These are phyloP conservation scores for Urocyon cinereoargenteus DNA, from an alignment of 2,797 vertebrate genomes.

Conservation along the genomic window DNA sequence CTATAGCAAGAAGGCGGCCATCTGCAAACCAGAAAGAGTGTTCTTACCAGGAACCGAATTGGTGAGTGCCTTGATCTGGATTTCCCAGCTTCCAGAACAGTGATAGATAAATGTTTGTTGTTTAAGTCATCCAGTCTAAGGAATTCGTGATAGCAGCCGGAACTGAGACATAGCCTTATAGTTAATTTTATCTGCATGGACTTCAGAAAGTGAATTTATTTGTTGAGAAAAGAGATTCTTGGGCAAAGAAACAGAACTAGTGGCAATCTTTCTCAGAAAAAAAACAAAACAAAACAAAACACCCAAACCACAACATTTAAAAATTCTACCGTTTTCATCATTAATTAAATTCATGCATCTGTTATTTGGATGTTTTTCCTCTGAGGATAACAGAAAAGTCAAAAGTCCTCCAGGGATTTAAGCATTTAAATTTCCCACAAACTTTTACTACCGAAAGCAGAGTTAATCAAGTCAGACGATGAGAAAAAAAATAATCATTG, in stretches of 20 bases:
- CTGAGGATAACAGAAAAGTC: conserved; percentile 44
- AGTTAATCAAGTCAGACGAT: not conserved
- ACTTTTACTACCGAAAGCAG: conserved; percentile 21
- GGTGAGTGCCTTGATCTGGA: not conserved
- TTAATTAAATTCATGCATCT: conserved; percentile 50
- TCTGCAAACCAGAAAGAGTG: no score
- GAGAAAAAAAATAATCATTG: conserved; percentile 58
- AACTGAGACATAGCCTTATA: not conserved
- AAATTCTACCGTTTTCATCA: conserved; percentile 8
- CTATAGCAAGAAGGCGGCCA: no score
- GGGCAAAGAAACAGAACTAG: not conserved
- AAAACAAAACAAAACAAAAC: no score
- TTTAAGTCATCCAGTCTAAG: no score
- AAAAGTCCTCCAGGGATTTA: conserved; percentile 47
- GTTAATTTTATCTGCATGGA: not conserved
- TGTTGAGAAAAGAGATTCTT: not conserved
- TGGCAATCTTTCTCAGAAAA: not conserved
- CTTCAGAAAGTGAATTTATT: not conserved
- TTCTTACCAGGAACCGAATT: not conserved
- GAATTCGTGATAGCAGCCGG: not conserved
- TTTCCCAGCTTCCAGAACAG: not conserved
- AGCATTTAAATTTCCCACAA: conserved; percentile 67
- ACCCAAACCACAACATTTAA: not conserved
- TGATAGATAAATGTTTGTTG: not conserved
- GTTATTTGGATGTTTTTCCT: conserved; percentile 54